Evolutionary conservation across 2,888 invertebrate genomes (phyloP), one percentile per base, ranked within the genome.

Genomic region (Ichneumoninae sp.): DNA sequence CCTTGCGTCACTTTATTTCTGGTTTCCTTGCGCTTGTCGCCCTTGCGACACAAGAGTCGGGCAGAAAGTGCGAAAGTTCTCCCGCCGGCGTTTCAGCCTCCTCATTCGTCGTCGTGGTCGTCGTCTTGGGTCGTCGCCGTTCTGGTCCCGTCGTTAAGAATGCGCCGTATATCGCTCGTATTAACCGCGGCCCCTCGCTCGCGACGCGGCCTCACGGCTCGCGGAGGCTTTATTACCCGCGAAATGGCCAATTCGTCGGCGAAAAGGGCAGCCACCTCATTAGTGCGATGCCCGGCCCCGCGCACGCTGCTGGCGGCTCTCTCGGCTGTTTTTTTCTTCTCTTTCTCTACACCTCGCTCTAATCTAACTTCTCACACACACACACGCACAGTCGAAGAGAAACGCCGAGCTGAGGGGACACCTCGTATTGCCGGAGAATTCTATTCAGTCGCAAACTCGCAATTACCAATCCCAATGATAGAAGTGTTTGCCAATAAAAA

Each of bases 191-290:
- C 57, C 60, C 47, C 60, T 52, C 71, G 75, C 33, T 19, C 76
- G 76, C 83, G 83, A 70, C 79, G 77, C 82, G 81, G 78, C 83
- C 83, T 79, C 87, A 87, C 83, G 83, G 74, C 81, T 83, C 86
- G 85, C 87, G 83, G 83, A 86, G 85, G 85, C 87, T 90, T 91
- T 90, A 91, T 89, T 90, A 88, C 83, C 87, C 88, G 90, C 89
- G 89, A 89, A 89, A 90, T 91, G 89, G 89, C 87, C 88, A 87
- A 90, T 90, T 90, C 88, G 88, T 81, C 86, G 78, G 87, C 83
- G 87, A 87, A 89, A 90, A 89, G 91, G 90, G 90, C 90, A 90
- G 90, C 88, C 88, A 90, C 91, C 90, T 90, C 91, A 90, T 91
- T 90, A 89, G 87, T 86, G 87, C 85, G 65, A 85, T 47, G 76